Percentiles rank a stretch among this genome's conserved stretches.
Evolutionary conservation across 2,113 vertebrate species (phyloP).

Genomic region (Siphamia tubifer): DNA sequence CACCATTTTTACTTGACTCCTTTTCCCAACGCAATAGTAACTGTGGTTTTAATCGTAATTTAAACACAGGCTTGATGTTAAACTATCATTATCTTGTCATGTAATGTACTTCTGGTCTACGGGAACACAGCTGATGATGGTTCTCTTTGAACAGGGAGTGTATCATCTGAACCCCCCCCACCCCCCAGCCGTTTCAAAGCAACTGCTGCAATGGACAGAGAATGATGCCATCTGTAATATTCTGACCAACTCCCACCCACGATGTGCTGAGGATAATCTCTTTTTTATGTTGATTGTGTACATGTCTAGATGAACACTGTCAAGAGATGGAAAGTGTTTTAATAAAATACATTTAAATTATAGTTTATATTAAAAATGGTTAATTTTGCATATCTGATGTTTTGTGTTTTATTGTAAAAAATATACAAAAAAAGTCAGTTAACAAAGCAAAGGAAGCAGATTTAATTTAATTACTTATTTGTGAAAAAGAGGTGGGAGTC

Average conservation of each 20-base stretch:
- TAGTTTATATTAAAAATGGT: no score
- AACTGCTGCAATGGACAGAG: conserved; percentile 33
- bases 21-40: not conserved
- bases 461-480: no score
- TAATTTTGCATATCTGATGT: no score
- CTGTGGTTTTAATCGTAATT: conserved; percentile 30
- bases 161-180: conserved; percentile 1
- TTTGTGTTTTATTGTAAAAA: no score
- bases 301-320: conserved; percentile 33
- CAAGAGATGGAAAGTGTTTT: no score
- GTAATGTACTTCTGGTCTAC: conserved; percentile 19
- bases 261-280: conserved; percentile 26
- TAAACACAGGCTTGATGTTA: conserved; percentile 44
- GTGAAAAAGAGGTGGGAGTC: no score
- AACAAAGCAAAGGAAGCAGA: no score
- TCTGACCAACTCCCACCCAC: conserved; percentile 42
- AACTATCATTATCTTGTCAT: conserved; percentile 41
- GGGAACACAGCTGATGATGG: not conserved
- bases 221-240: conserved; percentile 50
- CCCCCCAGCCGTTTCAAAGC: conserved; percentile 36
- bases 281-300: conserved; percentile 52
- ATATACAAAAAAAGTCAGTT: no score
- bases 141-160: conserved; percentile 23
- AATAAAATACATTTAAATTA: no score
- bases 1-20: not conserved